Conservation (phyloP, 2,888 invertebrate genomes). For the Kuschelorhynchus macadamiae region DNA sequence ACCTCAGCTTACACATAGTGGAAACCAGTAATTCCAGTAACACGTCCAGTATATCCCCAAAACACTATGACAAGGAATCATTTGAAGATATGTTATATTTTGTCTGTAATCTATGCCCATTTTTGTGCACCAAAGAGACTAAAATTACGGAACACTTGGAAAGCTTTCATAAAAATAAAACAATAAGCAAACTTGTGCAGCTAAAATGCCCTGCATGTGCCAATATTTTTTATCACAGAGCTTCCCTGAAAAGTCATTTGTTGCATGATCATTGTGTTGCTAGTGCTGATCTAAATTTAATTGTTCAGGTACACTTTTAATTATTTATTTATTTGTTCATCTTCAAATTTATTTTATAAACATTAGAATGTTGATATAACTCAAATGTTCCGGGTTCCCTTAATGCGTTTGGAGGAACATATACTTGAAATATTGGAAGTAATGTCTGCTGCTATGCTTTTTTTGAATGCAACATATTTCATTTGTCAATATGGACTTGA, state of each 20-base stretch:
- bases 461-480: too few species aligned
- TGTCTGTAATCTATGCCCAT: slow-evolving; percentile 66
- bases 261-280: slow-evolving; percentile 79
- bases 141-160: slow-evolving; percentile 66
- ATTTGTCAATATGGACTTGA: too few species aligned
- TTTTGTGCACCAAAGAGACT: slow-evolving; percentile 64
- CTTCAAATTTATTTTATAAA: neutral
- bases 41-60: slow-evolving; percentile 34
- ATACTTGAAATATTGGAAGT: too few species aligned
- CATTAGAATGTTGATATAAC: too few species aligned
- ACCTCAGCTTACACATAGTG: slow-evolving; percentile 36
- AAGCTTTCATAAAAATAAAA: slow-evolving; percentile 70
- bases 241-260: slow-evolving; percentile 76
- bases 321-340: neutral
- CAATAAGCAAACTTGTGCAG: slow-evolving; percentile 69
- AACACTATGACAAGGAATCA: slow-evolving; percentile 52
- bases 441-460: too few species aligned
- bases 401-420: too few species aligned
- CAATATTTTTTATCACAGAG: slow-evolving; percentile 74
- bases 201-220: slow-evolving; percentile 79
- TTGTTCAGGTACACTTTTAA: slow-evolving; percentile 67
- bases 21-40: slow-evolving; percentile 42
- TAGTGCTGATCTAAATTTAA: slow-evolving; percentile 73
- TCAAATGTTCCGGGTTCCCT: too few species aligned
- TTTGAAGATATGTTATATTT: slow-evolving; percentile 65